Evolutionary conservation across 2,888 invertebrate species (phyloP).

Genomic region (Dynastes grantii): DNA sequence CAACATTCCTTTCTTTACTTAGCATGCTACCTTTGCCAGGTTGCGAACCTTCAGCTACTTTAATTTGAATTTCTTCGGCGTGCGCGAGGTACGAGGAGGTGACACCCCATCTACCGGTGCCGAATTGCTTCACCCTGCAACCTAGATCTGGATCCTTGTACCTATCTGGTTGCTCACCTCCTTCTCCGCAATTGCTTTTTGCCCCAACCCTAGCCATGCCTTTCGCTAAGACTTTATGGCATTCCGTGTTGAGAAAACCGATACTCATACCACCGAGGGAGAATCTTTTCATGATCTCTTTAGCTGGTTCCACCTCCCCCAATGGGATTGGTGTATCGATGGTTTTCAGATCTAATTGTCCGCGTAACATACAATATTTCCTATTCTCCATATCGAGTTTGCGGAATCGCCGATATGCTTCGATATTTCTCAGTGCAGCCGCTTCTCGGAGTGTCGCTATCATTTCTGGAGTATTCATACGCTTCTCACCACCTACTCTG

Average conservation of each 20-base stretch:
- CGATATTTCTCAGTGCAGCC: slow-evolving; percentile 82
- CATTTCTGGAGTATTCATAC: slow-evolving; percentile 93
- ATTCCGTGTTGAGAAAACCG: slow-evolving; percentile 93
- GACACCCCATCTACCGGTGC: slow-evolving; percentile 98
- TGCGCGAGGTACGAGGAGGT: slow-evolving; percentile 97
- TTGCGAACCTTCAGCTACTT: slow-evolving; percentile 99
- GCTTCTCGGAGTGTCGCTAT: slow-evolving; percentile 90
- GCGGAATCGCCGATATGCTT: slow-evolving; percentile 88
- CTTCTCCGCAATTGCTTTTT: slow-evolving; percentile 99
- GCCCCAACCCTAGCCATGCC: slow-evolving; percentile 97
- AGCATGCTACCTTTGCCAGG: slow-evolving; percentile 99
- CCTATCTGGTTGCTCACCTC: slow-evolving; percentile 88
- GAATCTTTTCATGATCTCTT: slow-evolving; percentile 96
- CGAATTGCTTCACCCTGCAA: slow-evolving; percentile 99
- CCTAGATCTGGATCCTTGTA: slow-evolving; percentile 84
- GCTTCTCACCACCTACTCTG: slow-evolving; percentile 98
- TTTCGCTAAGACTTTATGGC: slow-evolving; percentile 94
- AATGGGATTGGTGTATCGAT: slow-evolving; percentile 86
- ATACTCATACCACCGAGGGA: slow-evolving; percentile 80
- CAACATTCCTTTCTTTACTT: slow-evolving; percentile 90
- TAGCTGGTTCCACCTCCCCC: slow-evolving; percentile 92
- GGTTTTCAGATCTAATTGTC: slow-evolving; percentile 90
- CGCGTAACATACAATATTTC: slow-evolving; percentile 89
- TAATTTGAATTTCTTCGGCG: slow-evolving; percentile 98
- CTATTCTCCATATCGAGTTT: slow-evolving; percentile 91